Evolutionary conservation across 2,797 vertebrate genomes (phyloP), one percentile per base, ranked within the genome.

Genomic region (Sebastolobus alascanus): DNA sequence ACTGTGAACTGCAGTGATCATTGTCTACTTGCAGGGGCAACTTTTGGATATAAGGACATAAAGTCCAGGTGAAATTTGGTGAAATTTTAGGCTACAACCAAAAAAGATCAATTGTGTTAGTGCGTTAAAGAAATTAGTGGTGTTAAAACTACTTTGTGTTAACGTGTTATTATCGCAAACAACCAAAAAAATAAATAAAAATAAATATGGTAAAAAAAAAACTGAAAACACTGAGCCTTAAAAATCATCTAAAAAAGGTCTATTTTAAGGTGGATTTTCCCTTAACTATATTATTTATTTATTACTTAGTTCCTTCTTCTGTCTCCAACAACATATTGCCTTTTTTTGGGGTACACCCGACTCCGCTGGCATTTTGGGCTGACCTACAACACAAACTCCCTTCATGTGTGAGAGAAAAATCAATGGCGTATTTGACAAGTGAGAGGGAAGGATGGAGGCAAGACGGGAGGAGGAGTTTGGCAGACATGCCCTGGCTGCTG

Each of bases 341-440:
- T 74, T 77, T 79, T 75, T 77, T 79, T 25, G 60, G 77, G 60
- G 59, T 4, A 54, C 63, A 29, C 59, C 73, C 33, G 63, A 69
- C 73, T 86, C 52, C 2, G 16, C 79, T 43, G 79, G 71, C 73
- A 73, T 76, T 90, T 88, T 46, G 74, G 59, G 68, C 80, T 83
- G 90, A 90, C 90, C 87, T 77, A 86, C 80, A 87, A 80, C 82
- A 73, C 83, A 77, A 60, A 40, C 76, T 78, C 80, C 70, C 90
- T 90, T 92, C 82, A 91, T 60, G 90, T 89, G 76, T 73, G 71
- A 85, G 79, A 83, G 79, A 72, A 76, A 91, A 92, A 93, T 94
- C 90, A 10, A 94, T 92, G 72, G 40, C 4, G 38, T 85, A 92
- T 93, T 87, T 93, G 90, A 93, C 92, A 84, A 89, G 89, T 11